phyloP scores from a whole-genome alignment of 2,888 invertebrate species.

The Dendrolimus houi region DNA sequence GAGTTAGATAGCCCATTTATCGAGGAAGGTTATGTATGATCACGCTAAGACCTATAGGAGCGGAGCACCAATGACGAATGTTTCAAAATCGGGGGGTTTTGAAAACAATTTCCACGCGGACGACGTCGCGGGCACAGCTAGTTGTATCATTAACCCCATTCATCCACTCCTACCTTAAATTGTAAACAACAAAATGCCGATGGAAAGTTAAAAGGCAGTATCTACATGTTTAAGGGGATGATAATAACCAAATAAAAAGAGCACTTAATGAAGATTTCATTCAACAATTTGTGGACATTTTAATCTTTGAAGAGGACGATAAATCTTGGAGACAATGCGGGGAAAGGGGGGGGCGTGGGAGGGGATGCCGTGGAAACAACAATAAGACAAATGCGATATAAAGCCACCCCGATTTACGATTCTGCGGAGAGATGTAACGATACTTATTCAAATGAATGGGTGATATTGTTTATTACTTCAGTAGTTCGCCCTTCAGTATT shows the following conservation, averaged over 20 bases:
- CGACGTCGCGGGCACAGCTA: no score
- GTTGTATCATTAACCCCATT: no score
- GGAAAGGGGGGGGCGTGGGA: conserved; percentile 18
- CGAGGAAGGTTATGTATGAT: no score
- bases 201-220: no score
- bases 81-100: no score
- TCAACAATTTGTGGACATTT: conserved; percentile 7
- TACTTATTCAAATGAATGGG: neutral
- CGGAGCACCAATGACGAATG: no score
- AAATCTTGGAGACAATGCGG: conserved; percentile 30
- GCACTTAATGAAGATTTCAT: conserved; percentile 18
- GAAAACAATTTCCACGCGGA: no score
- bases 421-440: neutral
- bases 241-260: conserved; percentile 12
- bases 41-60: no score
- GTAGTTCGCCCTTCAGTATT: neutral
- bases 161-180: no score
- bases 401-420: conserved; percentile 17
- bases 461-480: neutral
- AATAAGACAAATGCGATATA: conserved; percentile 37
- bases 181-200: no score
- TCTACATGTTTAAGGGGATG: no score
- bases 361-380: conserved; percentile 8
- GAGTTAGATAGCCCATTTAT: no score
- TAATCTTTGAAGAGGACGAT: conserved; percentile 25